phyloP scores from a whole-genome alignment of 2,797 vertebrate species.

The Australoheros facetus region DNA sequence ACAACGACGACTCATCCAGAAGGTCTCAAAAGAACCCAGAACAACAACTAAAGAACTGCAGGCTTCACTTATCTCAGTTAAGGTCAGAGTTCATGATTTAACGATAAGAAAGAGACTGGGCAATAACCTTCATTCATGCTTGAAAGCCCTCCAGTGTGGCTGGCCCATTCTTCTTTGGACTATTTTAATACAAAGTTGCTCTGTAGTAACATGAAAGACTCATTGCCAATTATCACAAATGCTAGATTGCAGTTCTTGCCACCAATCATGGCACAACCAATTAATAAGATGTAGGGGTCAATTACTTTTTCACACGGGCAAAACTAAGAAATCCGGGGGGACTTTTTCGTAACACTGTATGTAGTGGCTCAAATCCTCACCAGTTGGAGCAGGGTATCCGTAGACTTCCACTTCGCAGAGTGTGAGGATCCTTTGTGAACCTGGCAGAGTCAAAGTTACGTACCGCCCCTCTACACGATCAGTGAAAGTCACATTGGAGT shows the following conservation, averaged over 20 bases:
- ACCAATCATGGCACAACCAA: too few species aligned
- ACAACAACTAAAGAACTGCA: background rate
- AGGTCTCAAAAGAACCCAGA: background rate
- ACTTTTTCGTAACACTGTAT: background rate
- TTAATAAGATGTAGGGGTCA: too few species aligned
- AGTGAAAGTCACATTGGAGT: background rate
- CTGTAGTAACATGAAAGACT: background rate
- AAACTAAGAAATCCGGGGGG: background rate
- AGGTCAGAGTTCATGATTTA: background rate
- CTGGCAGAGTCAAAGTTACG: slow-evolving; percentile 21
- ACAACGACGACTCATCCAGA: background rate
- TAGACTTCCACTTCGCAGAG: slow-evolving; percentile 59
- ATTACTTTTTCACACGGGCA: background rate
- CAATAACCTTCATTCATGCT: too few species aligned
- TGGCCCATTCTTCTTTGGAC: too few species aligned
- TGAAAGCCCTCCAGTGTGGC: accelerated
- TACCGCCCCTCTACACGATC: slow-evolving; percentile 31
- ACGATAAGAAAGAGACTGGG: background rate
- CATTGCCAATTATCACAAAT: background rate
- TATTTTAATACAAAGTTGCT: too few species aligned
- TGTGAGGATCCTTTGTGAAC: background rate
- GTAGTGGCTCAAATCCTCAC: background rate
- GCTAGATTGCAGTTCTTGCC: background rate
- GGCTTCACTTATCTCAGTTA: background rate
- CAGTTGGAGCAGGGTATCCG: slow-evolving; percentile 42